phyloP scores from a whole-genome alignment of 1,140 invertebrate species.

The Berghia stephanieae region DNA sequence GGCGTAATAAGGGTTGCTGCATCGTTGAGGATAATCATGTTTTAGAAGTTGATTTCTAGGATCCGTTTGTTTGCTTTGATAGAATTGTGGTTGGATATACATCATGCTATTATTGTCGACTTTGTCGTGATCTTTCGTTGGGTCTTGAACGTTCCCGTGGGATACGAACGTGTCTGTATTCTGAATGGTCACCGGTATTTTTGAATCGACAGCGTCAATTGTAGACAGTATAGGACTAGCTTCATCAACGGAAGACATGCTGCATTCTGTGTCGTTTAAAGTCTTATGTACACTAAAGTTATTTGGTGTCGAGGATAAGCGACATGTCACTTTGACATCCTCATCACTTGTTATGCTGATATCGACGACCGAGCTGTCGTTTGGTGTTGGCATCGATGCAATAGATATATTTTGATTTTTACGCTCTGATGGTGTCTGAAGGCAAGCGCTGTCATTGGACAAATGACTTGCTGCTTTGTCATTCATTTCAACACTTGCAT shows the following conservation, averaged over 20 bases:
- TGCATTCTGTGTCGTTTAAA: slow-evolving; percentile 12
- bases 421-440: too few relatives aligned
- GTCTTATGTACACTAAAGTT: slow-evolving; percentile 1
- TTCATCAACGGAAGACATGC: slow-evolving; percentile 19
- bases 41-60: background rate
- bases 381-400: too few relatives aligned
- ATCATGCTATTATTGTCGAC: too few relatives aligned
- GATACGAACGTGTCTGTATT: background rate
- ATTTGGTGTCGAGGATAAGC: slow-evolving; percentile 37
- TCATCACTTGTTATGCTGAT: slow-evolving; percentile 29
- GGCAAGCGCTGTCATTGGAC: too few relatives aligned
- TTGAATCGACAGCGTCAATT: background rate
- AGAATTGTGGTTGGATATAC: slow-evolving; percentile 20
- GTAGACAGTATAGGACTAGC: slow-evolving; percentile 23
- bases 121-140: too few relatives aligned
- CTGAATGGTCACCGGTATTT: background rate
- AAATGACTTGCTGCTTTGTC: too few relatives aligned
- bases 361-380: too few relatives aligned
- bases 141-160: background rate
- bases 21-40: too few relatives aligned
- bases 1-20: too few relatives aligned
- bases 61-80: background rate
- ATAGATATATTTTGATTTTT: too few relatives aligned
- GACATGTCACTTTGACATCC: slow-evolving; percentile 37
- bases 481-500: too few relatives aligned